Evolutionary conservation across 2,113 vertebrate genomes (phyloP), one percentile per base, ranked within the genome.

Genomic region (Eptesicus fuscus): DNA sequence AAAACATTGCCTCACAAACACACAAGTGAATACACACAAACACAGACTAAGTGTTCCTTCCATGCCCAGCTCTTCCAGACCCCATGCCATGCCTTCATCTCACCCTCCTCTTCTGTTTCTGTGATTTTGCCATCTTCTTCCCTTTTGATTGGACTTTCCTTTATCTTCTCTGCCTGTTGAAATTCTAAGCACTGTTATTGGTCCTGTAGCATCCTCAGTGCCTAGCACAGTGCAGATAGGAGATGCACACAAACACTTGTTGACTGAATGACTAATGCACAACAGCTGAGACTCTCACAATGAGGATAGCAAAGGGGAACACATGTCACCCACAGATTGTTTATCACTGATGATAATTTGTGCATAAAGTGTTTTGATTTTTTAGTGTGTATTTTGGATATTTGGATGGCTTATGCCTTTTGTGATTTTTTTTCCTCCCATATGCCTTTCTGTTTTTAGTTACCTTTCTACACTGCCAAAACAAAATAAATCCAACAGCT

Each of bases 401-500:
- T 78, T 93, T 96, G 92, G 32, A 87, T 95, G 86, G 78, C 30
- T 92, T 73, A 74, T 91, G 93, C 44, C 47, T 93, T 35, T 96
- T 88, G 20, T 51, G 51, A 53, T 28, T 92, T 96, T 90, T 80
- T 84, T 9, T 4, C 44, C 82, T 53, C 91, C 51, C 73, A 86
- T 84, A 78, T 89, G 65, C 51, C 84, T 69, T 94, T 98, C 88
- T 96, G 74, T 18, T 97, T 98, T 95, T 83, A 83, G 82, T 97
- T 94, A 94, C 86, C 65, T 90, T 95, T 91, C 79, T 83, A 47
- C 13, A 73, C 20, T 96, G 94, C 61, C 93, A 95, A 63, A 92
- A 94, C 74, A 93, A 97, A 97, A 94, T 23, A 74, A 91, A 67
- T 80, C 65, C 73, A 96, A 94, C 49, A 74, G 76, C 92, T 96